phyloP scores from a whole-genome alignment of 1,140 invertebrate genomes.

The Leptinotarsa defecta region DNA sequence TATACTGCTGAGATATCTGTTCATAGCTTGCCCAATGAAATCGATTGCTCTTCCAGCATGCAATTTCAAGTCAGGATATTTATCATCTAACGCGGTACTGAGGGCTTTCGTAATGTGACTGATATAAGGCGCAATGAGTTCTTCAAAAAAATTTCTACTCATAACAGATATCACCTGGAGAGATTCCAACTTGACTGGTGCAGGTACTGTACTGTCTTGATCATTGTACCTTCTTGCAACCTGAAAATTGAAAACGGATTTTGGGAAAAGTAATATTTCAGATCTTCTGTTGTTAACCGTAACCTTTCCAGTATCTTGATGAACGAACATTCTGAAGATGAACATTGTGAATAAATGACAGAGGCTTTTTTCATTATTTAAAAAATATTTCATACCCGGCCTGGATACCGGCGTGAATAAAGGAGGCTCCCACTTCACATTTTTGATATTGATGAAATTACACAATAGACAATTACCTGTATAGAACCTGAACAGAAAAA shows the following conservation, averaged over 20 bases:
- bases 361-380: too few relatives aligned
- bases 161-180: slow-evolving; percentile 76
- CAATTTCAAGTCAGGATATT: slow-evolving; percentile 64
- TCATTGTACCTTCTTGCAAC: neutral
- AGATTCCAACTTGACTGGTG: slow-evolving; percentile 75
- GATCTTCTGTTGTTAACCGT: neutral
- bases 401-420: too few relatives aligned
- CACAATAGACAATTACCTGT: too few relatives aligned
- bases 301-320: too few relatives aligned
- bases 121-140: slow-evolving; percentile 62
- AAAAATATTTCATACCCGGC: too few relatives aligned
- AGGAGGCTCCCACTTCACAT: too few relatives aligned
- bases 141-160: slow-evolving; percentile 66
- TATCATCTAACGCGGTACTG: slow-evolving; percentile 59
- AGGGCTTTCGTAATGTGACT: slow-evolving; percentile 64
- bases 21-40: slow-evolving; percentile 65
- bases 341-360: too few relatives aligned
- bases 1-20: slow-evolving; percentile 38
- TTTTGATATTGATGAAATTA: too few relatives aligned
- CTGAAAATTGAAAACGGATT: neutral
- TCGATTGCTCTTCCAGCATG: slow-evolving; percentile 69
- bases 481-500: too few relatives aligned
- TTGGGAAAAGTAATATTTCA: too few relatives aligned
- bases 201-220: slow-evolving; percentile 48
- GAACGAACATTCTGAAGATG: too few relatives aligned